Evolutionary conservation across 2,113 vertebrate species (phyloP).

Genomic region (Oceanites oceanicus): DNA sequence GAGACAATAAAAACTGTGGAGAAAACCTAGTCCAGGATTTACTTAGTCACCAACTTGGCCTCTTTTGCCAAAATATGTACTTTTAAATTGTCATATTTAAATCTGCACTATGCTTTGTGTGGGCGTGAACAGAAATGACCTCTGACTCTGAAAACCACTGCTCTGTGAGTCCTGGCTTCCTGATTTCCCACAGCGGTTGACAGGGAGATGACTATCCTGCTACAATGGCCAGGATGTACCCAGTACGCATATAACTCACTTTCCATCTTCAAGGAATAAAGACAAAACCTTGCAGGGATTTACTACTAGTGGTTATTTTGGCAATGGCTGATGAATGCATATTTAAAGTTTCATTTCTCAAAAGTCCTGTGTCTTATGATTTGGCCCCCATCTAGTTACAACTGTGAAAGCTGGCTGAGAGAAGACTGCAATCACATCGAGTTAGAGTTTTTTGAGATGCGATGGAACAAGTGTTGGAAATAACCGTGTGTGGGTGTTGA

Average conservation of each 20-base stretch:
- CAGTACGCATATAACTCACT: neutral
- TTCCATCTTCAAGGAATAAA: neutral
- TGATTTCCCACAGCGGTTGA: neutral
- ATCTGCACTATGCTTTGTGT: neutral
- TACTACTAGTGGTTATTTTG: slow-evolving; percentile 50
- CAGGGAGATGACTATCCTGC: neutral
- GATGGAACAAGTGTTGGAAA: slow-evolving; percentile 44
- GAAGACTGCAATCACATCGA: neutral
- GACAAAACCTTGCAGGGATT: slow-evolving; percentile 29
- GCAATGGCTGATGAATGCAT: neutral
- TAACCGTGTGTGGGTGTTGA: slow-evolving; percentile 16
- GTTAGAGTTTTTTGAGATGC: neutral
- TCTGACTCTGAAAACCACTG: neutral
- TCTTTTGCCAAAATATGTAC: neutral
- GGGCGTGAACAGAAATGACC: neutral
- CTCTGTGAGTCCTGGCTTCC: neutral
- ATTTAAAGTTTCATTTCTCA: slow-evolving; percentile 31
- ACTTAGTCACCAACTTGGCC: neutral
- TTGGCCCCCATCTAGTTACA: neutral
- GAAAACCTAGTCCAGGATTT: neutral
- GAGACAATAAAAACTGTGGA: neutral
- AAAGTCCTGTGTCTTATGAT: slow-evolving; percentile 41
- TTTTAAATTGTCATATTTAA: neutral
- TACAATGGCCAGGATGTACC: neutral
- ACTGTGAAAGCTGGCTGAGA: slow-evolving; percentile 43